Conservation (phyloP, 2,797 vertebrate genomes). For the Rhodeus uyekii region DNA sequence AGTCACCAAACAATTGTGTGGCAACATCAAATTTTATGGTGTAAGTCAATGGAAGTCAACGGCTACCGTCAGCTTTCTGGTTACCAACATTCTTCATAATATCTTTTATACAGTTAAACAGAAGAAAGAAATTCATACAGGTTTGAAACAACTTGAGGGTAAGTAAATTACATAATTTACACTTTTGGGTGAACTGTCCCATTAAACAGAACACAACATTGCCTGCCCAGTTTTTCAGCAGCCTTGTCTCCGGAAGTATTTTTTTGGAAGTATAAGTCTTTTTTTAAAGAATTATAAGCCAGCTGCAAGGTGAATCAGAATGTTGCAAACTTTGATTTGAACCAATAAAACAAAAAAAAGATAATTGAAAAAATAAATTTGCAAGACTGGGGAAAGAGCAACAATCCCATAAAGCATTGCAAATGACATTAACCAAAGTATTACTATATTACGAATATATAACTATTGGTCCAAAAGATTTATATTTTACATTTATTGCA, state of each 20-base stretch:
- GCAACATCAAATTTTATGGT: too few relatives aligned
- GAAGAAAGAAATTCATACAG: too few relatives aligned
- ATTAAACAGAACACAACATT: not conserved
- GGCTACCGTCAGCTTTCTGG: too few relatives aligned
- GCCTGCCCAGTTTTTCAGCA: not conserved
- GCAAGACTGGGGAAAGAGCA: not conserved
- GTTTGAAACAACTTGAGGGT: too few relatives aligned
- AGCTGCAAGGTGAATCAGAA: not conserved
- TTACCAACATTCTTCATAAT: too few relatives aligned
- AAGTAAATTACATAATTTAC: too few relatives aligned
- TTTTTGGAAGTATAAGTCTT: not conserved
- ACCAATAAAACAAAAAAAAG: not conserved
- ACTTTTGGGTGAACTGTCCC: too few relatives aligned
- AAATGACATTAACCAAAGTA: not conserved
- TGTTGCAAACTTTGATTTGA: not conserved
- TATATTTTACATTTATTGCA: not conserved
- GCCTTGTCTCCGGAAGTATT: not conserved
- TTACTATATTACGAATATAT: not conserved
- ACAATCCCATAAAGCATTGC: not conserved
- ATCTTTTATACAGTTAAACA: too few relatives aligned
- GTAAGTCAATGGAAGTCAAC: too few relatives aligned
- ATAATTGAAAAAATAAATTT: not conserved
- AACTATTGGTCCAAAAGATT: not conserved
- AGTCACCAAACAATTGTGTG: too few relatives aligned
- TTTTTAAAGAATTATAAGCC: not conserved